These are phyloP conservation scores for Brachirus orientalis DNA, from an alignment of 2,113 vertebrate genomes.

Conservation along the genomic window DNA sequence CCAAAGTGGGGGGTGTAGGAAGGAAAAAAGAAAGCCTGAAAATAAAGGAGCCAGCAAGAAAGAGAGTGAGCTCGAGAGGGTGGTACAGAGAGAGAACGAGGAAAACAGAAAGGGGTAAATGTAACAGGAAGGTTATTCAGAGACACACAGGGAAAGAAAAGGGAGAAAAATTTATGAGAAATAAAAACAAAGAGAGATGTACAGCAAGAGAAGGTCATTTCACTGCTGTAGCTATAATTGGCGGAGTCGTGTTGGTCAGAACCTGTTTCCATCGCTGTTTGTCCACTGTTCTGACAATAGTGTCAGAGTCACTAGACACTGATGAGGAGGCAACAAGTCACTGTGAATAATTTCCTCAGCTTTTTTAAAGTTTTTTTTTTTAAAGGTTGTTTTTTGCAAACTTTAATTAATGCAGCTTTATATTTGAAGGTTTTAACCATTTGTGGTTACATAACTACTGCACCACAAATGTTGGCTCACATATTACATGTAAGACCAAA, in stretches of 20 bases:
- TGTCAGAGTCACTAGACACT: neutral
- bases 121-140: conserved; percentile 47
- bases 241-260: conserved; percentile 1
- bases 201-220: conserved; percentile 3
- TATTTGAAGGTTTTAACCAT: neutral
- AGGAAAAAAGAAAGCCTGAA: conserved; percentile 12
- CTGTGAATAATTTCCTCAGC: conserved; percentile 17
- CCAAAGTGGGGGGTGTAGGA: conserved; percentile 1
- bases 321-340: neutral
- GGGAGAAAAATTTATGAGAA: neutral
- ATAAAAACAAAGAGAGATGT: conserved; percentile 21
- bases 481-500: no score
- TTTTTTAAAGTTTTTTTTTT: conserved; percentile 8
- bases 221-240: neutral
- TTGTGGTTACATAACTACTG: conserved; percentile 10
- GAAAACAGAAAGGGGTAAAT: neutral
- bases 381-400: no score
- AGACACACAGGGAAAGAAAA: conserved; percentile 4
- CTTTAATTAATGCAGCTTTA: no score
- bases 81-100: neutral
- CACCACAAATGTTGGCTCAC: no score
- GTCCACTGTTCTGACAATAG: conserved; percentile 3
- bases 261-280: conserved; percentile 7
- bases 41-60: conserved; percentile 36
- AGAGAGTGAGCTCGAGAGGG: neutral